A percentile compares a stretch with the other conserved stretches of the same genome.
Evolutionary conservation across 2,797 vertebrate genomes (phyloP).

Genomic region (Hirundo rustica): DNA sequence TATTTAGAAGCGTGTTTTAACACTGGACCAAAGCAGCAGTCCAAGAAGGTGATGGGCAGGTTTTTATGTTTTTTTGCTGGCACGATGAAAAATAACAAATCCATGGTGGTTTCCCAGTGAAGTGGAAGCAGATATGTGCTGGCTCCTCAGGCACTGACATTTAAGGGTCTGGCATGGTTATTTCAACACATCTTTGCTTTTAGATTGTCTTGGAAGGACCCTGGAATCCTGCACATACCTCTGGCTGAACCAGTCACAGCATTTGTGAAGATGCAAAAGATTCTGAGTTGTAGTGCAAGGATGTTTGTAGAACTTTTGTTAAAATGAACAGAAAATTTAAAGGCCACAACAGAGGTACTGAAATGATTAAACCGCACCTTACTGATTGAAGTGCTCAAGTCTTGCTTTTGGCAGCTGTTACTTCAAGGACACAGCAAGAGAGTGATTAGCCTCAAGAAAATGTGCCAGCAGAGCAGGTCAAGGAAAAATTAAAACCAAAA

Average conservation of each 20-base stretch:
- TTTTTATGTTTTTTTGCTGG: not conserved
- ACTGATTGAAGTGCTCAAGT: not conserved
- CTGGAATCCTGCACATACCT: not conserved
- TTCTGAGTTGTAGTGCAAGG: not conserved
- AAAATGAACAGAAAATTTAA: not conserved
- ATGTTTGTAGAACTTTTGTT: not conserved
- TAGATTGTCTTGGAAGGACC: not conserved
- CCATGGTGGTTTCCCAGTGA: fast-evolving
- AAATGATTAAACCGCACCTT: not conserved
- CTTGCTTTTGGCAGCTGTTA: not conserved
- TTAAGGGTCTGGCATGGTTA: not conserved
- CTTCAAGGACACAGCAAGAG: not conserved
- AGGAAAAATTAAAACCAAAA: not conserved
- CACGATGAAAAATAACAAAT: not conserved
- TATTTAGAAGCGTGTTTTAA: not conserved
- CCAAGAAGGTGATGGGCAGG: not conserved
- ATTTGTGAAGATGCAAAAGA: not conserved
- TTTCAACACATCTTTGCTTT: not conserved
- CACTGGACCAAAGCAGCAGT: not conserved
- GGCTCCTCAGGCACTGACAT: not conserved
- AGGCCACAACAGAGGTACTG: not conserved
- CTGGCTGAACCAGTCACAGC: not conserved
- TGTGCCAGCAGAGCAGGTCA: not conserved
- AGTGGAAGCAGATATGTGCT: not conserved
- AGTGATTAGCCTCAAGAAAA: not conserved